Conservation (phyloP, 2,797 vertebrate genomes). For the Coracias cyanogaster region DNA sequence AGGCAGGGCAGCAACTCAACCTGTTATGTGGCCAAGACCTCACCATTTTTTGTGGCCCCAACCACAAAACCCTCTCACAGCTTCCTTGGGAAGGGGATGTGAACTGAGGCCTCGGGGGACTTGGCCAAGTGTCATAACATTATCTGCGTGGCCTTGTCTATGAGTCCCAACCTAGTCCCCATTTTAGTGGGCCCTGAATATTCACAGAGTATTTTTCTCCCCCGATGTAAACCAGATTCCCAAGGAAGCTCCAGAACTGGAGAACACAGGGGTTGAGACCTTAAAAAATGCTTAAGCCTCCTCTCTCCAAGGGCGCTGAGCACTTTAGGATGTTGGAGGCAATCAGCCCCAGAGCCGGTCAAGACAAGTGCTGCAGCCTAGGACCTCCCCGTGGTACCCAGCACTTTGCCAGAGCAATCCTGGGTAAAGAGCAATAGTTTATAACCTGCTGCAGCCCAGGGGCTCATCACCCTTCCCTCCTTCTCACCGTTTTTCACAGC, state of each 20-base stretch:
- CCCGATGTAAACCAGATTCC: neutral
- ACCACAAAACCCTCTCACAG: neutral
- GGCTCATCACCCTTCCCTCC: neutral
- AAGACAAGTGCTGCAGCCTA: rapidly evolving
- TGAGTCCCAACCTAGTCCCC: neutral
- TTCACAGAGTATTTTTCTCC: neutral
- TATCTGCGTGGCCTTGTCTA: neutral
- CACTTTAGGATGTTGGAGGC: neutral
- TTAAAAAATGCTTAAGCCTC: neutral
- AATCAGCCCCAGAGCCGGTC: neutral
- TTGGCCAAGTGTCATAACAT: neutral
- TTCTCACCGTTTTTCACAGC: neutral
- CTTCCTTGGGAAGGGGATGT: neutral
- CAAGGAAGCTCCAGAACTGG: neutral
- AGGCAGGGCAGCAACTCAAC: neutral
- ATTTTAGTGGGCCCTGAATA: neutral
- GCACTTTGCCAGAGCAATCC: neutral
- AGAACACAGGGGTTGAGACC: neutral
- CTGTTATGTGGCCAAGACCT: neutral
- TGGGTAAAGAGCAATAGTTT: neutral
- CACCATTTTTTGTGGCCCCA: neutral
- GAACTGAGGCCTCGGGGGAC: neutral
- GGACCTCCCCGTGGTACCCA: neutral
- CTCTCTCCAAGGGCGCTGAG: neutral
- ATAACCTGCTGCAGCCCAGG: neutral